These are phyloP conservation scores for Hystrix brachyura DNA, from an alignment of 2,113 vertebrate genomes.

Conservation along the genomic window DNA sequence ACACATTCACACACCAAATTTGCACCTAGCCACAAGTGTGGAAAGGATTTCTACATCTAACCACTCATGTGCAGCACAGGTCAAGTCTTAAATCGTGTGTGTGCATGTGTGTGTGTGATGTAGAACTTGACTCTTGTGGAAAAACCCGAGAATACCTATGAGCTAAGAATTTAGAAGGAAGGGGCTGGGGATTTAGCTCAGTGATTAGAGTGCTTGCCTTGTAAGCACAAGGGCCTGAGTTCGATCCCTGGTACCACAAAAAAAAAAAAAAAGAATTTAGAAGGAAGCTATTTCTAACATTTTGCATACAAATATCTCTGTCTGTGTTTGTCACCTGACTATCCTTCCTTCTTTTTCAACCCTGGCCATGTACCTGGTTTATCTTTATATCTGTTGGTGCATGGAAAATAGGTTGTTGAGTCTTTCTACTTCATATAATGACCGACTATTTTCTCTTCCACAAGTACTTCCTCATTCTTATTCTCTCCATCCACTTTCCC, in stretches of 20 bases:
- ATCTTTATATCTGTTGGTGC: background rate
- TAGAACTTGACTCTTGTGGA: background rate
- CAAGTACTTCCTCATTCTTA: slow-evolving; percentile 47
- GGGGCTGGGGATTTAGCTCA: too few species aligned
- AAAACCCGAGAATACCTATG: background rate
- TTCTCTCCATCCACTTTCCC: background rate
- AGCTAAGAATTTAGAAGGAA: background rate
- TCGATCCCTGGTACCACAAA: too few species aligned
- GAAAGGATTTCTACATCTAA: slow-evolving; percentile 26
- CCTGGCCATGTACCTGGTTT: background rate
- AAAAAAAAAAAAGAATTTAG: too few species aligned
- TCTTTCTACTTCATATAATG: background rate
- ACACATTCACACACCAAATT: background rate
- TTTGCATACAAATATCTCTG: background rate
- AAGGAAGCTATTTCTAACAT: background rate
- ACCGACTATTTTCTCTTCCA: background rate
- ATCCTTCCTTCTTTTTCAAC: background rate
- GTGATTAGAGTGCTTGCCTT: too few species aligned
- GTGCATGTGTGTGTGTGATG: background rate
- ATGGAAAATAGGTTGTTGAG: slow-evolving; percentile 17
- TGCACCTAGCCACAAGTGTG: background rate
- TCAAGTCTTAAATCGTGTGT: background rate
- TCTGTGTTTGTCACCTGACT: background rate
- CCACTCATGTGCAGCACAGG: background rate
- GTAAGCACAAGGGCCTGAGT: too few species aligned